phyloP scores from a whole-genome alignment of 2,888 invertebrate genomes.

The Bugulina stolonifera region DNA sequence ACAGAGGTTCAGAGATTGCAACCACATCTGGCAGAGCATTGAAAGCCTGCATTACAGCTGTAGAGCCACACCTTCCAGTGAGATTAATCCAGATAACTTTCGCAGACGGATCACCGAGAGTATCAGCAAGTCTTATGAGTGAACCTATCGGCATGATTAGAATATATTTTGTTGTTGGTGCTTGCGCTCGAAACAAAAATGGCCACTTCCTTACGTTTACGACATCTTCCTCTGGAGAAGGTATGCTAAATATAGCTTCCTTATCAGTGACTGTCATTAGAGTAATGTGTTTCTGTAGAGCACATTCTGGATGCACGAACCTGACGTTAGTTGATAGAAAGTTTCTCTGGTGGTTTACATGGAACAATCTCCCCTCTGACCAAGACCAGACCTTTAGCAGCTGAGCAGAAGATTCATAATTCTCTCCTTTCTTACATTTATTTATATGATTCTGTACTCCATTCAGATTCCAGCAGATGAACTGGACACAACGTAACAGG shows the following conservation, averaged over 20 bases:
- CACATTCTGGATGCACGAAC: not conserved
- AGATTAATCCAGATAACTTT: conserved; percentile 6
- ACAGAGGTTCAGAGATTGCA: not conserved
- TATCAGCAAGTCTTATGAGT: not conserved
- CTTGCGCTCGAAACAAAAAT: not conserved
- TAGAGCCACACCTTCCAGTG: not conserved
- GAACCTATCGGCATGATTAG: not conserved
- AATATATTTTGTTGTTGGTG: not conserved
- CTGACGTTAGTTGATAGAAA: not conserved
- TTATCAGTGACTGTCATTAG: not conserved
- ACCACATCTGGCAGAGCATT: conserved; percentile 12
- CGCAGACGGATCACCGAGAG: not conserved
- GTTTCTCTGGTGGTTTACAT: not conserved
- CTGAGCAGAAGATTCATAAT: conserved; percentile 13
- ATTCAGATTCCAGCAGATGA: conserved; percentile 29
- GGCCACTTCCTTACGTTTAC: not conserved
- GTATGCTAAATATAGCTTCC: conserved; percentile 1
- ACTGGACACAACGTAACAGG: conserved; percentile 11
- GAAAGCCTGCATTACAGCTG: not conserved
- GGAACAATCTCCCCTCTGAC: not conserved
- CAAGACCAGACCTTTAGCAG: conserved; percentile 1
- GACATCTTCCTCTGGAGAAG: not conserved
- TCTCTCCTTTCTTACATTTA: not conserved
- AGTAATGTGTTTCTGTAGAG: conserved; percentile 4
- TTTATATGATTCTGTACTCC: conserved; percentile 1